A percentile compares a stretch with the other conserved stretches of the same genome.
These are phyloP conservation scores for Empis livida DNA, from an alignment of 2,888 invertebrate genomes.

Conservation along the genomic window DNA sequence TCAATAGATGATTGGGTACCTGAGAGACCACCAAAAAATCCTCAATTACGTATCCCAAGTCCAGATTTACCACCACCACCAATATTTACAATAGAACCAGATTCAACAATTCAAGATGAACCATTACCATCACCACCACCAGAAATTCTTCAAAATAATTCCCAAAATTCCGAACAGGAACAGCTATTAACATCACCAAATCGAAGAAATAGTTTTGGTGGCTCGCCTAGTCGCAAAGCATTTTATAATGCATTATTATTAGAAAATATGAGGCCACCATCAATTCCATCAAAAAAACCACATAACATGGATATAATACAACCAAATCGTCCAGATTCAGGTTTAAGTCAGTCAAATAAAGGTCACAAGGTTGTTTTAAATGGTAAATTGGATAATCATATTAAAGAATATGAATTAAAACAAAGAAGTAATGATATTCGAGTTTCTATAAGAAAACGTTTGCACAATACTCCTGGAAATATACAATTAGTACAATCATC, in stretches of 20 bases:
- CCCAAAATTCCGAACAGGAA: slow-evolving; percentile 11
- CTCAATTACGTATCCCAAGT: slow-evolving; percentile 41
- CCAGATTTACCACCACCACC: slow-evolving; percentile 36
- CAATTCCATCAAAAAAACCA: slow-evolving; percentile 31
- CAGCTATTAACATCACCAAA: slow-evolving; percentile 26
- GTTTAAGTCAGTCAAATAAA: slow-evolving; percentile 20
- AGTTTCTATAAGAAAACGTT: slow-evolving; percentile 26
- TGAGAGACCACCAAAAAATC: slow-evolving; percentile 66
- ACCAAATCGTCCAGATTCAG: slow-evolving; percentile 18
- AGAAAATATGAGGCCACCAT: slow-evolving; percentile 23
- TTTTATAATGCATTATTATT: slow-evolving; percentile 16
- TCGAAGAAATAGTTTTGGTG: slow-evolving; percentile 35
- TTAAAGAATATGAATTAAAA: slow-evolving; percentile 14
- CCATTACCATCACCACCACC: slow-evolving; percentile 37
- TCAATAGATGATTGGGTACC: slow-evolving; percentile 57
- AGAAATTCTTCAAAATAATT: slow-evolving; percentile 26
- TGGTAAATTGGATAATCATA: slow-evolving; percentile 16
- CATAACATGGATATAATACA: slow-evolving; percentile 17
- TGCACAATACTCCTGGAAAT: slow-evolving; percentile 27
- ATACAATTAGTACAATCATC: slow-evolving; percentile 13
- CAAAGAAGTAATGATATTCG: slow-evolving; percentile 13
- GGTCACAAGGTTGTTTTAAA: slow-evolving; percentile 25
- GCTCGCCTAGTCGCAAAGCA: slow-evolving; percentile 29
- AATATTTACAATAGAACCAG: slow-evolving; percentile 21
- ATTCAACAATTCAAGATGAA: slow-evolving; percentile 27